Evolutionary conservation across 2,888 invertebrate species (phyloP), one percentile per base, ranked within the genome.

Genomic region (Amblyteles armatorius): DNA sequence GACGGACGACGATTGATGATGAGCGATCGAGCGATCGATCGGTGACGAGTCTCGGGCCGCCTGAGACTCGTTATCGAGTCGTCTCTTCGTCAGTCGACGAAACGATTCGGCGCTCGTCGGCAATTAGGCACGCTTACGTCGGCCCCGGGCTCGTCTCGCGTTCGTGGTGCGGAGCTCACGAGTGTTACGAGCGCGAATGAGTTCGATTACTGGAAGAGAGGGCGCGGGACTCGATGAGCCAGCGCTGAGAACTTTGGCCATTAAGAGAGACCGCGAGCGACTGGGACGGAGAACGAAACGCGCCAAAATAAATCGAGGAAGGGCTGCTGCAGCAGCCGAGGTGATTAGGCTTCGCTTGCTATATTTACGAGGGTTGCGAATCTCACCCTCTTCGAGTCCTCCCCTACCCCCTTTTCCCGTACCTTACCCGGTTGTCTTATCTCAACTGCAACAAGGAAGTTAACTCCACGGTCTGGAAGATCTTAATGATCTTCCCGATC

Each of bases 321-420:
- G 52, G 52, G 84, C 67, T 68, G 68, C 79, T 74, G 74, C 55
- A 73, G 84, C 44, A 81, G 69, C 79, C 69, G 57, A 69, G 79
- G 82, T 82, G 84, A 84, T 84, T 84, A 84, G 82, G 79, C 82
- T 79, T 79, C 71, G 81, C 84, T 69, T 78, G 82, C 65, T 74
- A 79, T 84, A 82, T 84, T 84, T 79, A 84, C 84, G 82, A 79
- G 84, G 79, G 82, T 82, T 79, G 67, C 76, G 79, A 84, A 82
- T 79, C 65, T 84, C 74, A 68, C 68, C 33, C 79, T 48, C 81
- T 16, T 33, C 60, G 33, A 71, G 48, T 63, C 57, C 77, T 73
- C 7, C 73, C 63, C 36, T 65, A 60, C 40, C 29, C 26, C 57
- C 19, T 3, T 29, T 4, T 48, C 52, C 44, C 40, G 16, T 19